phyloP scores from a whole-genome alignment of 2,888 invertebrate species.

The Oasisia sp. region DNA sequence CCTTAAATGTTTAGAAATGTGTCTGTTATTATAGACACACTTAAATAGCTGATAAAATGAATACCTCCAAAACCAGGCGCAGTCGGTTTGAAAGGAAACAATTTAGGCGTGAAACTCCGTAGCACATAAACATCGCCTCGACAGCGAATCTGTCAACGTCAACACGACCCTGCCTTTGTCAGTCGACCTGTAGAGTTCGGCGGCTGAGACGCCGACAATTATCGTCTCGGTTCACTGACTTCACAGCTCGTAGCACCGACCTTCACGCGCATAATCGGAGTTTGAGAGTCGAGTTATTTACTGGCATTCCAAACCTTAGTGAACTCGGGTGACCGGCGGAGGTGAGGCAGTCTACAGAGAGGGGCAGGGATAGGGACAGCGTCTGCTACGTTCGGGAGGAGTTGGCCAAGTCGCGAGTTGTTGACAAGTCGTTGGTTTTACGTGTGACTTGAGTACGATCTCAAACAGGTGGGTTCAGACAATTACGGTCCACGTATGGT shows the following conservation, averaged over 20 bases:
- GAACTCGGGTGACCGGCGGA: not conserved
- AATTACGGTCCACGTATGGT: not conserved
- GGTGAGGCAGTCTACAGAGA: not conserved
- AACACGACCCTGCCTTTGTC: not conserved
- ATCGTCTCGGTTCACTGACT: not conserved
- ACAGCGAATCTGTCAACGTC: not conserved
- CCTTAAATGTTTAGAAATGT: not conserved
- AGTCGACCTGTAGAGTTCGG: not conserved
- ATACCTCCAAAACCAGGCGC: not conserved
- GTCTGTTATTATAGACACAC: not conserved
- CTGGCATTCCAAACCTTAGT: conserved; percentile 10
- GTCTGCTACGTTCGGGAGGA: not conserved
- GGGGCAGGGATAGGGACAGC: not conserved
- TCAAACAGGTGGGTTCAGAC: not conserved
- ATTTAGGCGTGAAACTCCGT: not conserved
- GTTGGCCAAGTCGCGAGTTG: not conserved
- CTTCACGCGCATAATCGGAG: not conserved
- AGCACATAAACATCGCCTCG: not conserved
- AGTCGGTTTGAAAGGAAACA: not conserved
- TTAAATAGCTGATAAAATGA: not conserved
- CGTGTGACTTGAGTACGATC: not conserved
- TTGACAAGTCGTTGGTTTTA: not conserved
- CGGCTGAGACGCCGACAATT: not conserved
- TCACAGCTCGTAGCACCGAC: not conserved
- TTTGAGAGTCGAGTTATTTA: not conserved